phyloP scores from a whole-genome alignment of 2,797 vertebrate genomes.

The Parotocinclus haroldoi region DNA sequence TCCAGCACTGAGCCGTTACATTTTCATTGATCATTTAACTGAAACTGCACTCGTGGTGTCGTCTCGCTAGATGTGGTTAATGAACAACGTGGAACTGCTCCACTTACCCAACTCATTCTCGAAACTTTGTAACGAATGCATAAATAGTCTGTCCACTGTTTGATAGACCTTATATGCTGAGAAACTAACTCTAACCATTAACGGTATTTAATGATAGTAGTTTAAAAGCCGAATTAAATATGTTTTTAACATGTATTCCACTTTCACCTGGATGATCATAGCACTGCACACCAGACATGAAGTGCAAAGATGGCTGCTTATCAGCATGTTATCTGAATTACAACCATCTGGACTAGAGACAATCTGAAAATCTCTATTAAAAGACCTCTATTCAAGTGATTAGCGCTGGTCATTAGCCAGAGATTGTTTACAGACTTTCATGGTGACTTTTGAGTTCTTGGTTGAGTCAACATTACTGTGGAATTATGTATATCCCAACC shows the following conservation, averaged over 20 bases:
- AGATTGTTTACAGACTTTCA: conserved; percentile 59
- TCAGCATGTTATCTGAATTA: conserved; percentile 59
- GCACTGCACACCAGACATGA: not conserved
- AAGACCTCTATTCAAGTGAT: conserved; percentile 36
- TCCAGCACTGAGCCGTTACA: not conserved
- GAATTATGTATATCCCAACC: no score
- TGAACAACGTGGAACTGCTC: conserved; percentile 18
- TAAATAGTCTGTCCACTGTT: no score
- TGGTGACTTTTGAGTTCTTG: conserved; percentile 39
- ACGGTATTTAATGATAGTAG: no score
- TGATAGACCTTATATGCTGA: no score
- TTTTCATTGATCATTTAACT: conserved; percentile 7
- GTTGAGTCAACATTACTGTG: not conserved
- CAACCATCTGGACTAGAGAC: conserved; percentile 58
- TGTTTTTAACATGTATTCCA: no score
- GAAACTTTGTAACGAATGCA: no score
- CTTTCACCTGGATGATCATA: not conserved
- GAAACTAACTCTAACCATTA: no score
- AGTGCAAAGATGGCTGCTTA: conserved; percentile 47
- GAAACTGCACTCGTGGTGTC: not conserved
- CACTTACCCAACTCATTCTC: conserved; percentile 6
- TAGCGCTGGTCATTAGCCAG: conserved; percentile 25
- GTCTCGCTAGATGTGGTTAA: conserved; percentile 13
- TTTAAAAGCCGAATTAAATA: no score
- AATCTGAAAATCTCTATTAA: conserved; percentile 43